Evolutionary conservation across 2,113 vertebrate genomes (phyloP), one percentile per base, ranked within the genome.

Genomic region (Sylvietta virens): DNA sequence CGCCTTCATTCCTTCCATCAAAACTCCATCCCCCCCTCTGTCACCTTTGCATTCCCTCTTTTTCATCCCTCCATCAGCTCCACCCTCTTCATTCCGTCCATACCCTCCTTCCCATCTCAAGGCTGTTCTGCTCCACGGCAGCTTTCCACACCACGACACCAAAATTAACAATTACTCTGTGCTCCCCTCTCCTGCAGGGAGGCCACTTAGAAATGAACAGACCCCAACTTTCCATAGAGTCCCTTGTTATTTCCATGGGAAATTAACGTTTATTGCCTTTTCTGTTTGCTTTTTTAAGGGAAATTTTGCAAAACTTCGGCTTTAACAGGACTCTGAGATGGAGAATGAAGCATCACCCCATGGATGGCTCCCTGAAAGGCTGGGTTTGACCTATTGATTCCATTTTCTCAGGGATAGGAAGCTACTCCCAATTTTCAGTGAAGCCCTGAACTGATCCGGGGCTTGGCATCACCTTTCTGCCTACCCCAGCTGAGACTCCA

Each of bases 151-250:
- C 12, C 58, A 6, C 7, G 3, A 10, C 47, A 22, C 10, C 33
- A 3, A 19, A 48, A 47, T 33, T 3, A 11, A 1, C 61, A 10
- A 7, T 7, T 23, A 15, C 18, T 20, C 60, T 1, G 0, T 11
- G 48, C 27, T 23, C 35, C 0, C 30, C n/a, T n/a, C n/a, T n/a
- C 10, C 62, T 47, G 40, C 22, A 7, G 28, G 30, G 51, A 27
- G 28, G 24, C 4, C 17, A 3, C 22, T 19, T 6, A 7, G 15
- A 7, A 30, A 7, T 13, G 14, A 15, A 3, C 28, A 65, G 31
- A 51, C 2, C 14, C 14, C 15, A 4, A 0, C 15, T 74, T 76
- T 33, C 50, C 9, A 2, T 3, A 2, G 2, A 13, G 1, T 8
- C 11, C 27, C 3, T 17, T 6, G 2, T 16, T 26, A 23, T 27